Base-by-base conservation (phyloP, 2,113 vertebrate genomes). In the Lophius piscatorius region DNA sequence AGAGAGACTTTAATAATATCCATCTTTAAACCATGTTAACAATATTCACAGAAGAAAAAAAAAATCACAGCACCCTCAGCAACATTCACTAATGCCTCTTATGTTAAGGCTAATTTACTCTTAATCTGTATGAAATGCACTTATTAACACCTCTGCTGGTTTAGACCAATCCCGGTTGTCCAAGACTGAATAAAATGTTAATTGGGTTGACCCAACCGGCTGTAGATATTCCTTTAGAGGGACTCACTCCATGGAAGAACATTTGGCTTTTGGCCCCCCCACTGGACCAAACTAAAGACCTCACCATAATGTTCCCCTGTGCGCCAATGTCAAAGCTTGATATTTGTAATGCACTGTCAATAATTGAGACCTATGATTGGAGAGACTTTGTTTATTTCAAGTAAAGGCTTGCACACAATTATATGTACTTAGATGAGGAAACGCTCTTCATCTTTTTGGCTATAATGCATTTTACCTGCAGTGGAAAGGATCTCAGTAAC, bases 141-240 rank as follows among this genome's bases (percentile, higher is more conserved):
- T 59, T 44, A 62, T 62, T 63, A 72, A 57, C 56, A 57, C 20
- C 11, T 42, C 34, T 35, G 48, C 57, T 73, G 29, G 40, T 46
- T 45, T 8, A 44, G 1, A 56, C 31, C 28, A 47, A 57, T 34
- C 10, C 2, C 4, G 39, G 45, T 28, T 12, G 44, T 59, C 35
- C 57, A 47, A 28, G 51, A 6, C 45, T n/a, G 38, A 57, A 39
- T 41, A 18, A 67, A 77, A 39, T 6, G 22, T 66, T 70, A 67
- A 47, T 64, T 4, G 4, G 29, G 50, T 7, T 70, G 69, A 76
- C 56, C 55, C 49, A 54, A 35, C 24, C 63, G 50, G 35, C 49
- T 36, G 33, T 13, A 33, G 56, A 72, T 18, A 57, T 40, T 35
- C 5, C 34, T 38, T 46, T 42, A 9, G 54, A 56, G 38, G 23